These are phyloP conservation scores for Amphipoea oculea DNA, from an alignment of 2,888 invertebrate genomes.

Conservation along the genomic window DNA sequence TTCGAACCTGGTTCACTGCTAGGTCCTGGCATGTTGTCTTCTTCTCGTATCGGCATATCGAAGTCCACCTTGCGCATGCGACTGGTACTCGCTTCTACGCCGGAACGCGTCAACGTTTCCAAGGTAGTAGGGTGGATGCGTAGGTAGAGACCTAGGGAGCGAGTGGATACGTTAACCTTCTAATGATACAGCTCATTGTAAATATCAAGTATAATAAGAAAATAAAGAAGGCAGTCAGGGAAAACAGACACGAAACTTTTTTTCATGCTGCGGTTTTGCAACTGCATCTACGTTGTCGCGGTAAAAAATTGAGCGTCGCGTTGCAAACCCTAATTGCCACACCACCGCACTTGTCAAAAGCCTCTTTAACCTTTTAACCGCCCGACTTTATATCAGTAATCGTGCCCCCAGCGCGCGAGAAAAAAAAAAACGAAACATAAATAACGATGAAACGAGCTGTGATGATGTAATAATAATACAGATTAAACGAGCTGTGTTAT, in stretches of 20 bases:
- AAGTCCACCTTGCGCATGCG: constrained; percentile 89
- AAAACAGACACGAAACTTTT: not conserved
- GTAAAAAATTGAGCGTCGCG: not conserved
- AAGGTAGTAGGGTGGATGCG: constrained; percentile 95
- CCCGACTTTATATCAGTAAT: too few relatives aligned
- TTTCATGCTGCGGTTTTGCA: not conserved
- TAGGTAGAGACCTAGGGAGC: constrained; percentile 91
- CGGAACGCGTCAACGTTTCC: constrained; percentile 94
- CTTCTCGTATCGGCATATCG: constrained; percentile 88
- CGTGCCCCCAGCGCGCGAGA: too few relatives aligned
- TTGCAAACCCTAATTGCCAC: not conserved
- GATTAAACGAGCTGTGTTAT: too few relatives aligned
- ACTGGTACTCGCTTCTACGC: constrained; percentile 94
- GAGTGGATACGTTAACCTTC: not conserved
- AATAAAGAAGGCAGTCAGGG: not conserved
- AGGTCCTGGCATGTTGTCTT: constrained; percentile 75
- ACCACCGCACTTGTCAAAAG: not conserved
- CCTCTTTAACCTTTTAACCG: too few relatives aligned
- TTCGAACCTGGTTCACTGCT: constrained; percentile 61
- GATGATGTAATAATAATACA: too few relatives aligned
- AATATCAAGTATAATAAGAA: not conserved
- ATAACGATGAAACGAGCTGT: too few relatives aligned
- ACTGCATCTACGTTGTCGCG: not conserved
- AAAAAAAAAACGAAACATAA: too few relatives aligned
- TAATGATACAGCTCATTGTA: not conserved